Evolutionary conservation across 2,888 invertebrate genomes (phyloP).

Genomic region (Podotricha telesiphe): DNA sequence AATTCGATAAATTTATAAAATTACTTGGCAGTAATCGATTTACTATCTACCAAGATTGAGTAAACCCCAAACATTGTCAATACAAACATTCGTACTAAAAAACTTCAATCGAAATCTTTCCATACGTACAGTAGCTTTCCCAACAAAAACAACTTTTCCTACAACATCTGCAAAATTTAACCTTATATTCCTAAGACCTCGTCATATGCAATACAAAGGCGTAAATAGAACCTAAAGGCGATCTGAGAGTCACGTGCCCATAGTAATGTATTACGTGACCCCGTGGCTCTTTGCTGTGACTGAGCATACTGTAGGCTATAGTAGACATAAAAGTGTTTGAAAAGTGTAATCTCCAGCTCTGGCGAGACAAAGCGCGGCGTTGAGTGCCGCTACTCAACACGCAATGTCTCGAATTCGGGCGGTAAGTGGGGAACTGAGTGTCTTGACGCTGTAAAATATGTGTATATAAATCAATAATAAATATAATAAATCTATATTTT

Average conservation of each 20-base stretch:
- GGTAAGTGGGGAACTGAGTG: too few species aligned
- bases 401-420: too few species aligned
- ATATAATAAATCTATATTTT: too few species aligned
- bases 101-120: too few species aligned
- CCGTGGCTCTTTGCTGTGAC: conserved; percentile 33
- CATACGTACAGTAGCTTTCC: too few species aligned
- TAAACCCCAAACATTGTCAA: too few species aligned
- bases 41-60: too few species aligned
- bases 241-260: conserved; percentile 46
- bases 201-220: conserved; percentile 21
- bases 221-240: conserved; percentile 40
- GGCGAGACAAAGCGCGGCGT: neutral
- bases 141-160: neutral
- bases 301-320: conserved; percentile 8
- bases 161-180: neutral
- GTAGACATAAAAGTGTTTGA: neutral
- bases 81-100: too few species aligned
- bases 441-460: too few species aligned
- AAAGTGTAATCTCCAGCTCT: neutral
- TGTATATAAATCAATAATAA: too few species aligned
- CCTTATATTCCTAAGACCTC: neutral
- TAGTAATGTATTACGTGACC: conserved; percentile 77
- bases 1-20: too few species aligned
- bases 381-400: neutral
- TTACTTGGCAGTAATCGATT: too few species aligned